Evolutionary conservation across 92 coral and sea anemone species (phyloP).

Genomic region (Pocillopora grandis): DNA sequence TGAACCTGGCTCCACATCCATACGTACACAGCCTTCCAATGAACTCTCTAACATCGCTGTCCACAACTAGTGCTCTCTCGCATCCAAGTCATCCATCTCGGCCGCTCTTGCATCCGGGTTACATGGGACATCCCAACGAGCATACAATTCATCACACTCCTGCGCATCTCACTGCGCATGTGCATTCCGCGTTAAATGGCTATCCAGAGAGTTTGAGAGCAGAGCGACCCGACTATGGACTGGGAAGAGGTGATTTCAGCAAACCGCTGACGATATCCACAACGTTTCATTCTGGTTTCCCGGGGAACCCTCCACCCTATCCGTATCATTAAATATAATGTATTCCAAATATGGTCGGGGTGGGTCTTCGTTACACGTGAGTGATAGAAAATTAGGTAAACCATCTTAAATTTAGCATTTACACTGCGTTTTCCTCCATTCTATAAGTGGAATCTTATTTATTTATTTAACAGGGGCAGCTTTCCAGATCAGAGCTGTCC

Average conservation of each 20-base stretch:
- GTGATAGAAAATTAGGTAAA: not conserved
- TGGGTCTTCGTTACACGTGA: not conserved
- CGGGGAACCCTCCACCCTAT: slow-evolving; percentile 68
- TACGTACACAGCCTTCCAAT: slow-evolving; percentile 60
- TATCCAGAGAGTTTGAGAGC: slow-evolving; percentile 58
- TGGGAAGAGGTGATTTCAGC: slow-evolving; percentile 71
- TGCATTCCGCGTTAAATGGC: slow-evolving; percentile 67
- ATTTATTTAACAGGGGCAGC: not conserved
- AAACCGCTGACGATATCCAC: slow-evolving; percentile 85
- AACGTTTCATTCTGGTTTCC: slow-evolving; percentile 65
- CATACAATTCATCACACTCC: slow-evolving; percentile 89
- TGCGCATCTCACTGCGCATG: slow-evolving; percentile 64
- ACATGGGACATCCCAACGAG: slow-evolving; percentile 69
- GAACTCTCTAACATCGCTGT: slow-evolving; percentile 59
- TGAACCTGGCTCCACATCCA: slow-evolving; percentile 58
- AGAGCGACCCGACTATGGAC: slow-evolving; percentile 72
- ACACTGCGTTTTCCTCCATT: not conserved
- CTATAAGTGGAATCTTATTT: not conserved
- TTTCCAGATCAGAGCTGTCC: not conserved
- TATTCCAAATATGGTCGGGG: not conserved
- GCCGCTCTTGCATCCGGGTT: slow-evolving; percentile 77
- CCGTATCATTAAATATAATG: slow-evolving; percentile 47
- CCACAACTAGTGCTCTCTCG: slow-evolving; percentile 58
- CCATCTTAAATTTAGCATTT: not conserved
- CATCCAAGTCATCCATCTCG: slow-evolving; percentile 66